These are phyloP conservation scores for Platyscapa corneri DNA, from an alignment of 1,140 invertebrate species.

Conservation along the genomic window DNA sequence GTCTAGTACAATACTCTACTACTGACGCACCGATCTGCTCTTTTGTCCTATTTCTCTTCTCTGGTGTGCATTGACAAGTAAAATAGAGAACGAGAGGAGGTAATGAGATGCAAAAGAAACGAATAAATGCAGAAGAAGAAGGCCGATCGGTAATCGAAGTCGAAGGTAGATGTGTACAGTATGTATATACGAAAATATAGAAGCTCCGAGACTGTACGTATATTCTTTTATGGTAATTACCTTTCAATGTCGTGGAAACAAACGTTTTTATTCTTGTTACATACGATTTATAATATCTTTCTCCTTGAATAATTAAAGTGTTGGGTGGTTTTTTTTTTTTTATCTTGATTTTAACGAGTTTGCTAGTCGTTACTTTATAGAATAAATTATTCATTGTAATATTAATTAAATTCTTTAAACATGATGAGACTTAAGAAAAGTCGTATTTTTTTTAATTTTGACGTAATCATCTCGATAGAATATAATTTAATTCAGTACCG, in stretches of 20 bases:
- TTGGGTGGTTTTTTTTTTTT: too few species aligned
- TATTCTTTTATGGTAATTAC: neutral
- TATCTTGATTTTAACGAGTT: too few species aligned
- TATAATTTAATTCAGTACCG: too few species aligned
- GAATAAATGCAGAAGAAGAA: neutral
- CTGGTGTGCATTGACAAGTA: neutral
- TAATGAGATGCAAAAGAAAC: neutral
- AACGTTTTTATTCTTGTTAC: neutral
- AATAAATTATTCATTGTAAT: too few species aligned
- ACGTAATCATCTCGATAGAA: too few species aligned
- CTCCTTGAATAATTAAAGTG: too few species aligned
- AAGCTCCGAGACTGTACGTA: neutral
- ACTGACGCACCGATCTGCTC: neutral
- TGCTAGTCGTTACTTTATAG: too few species aligned
- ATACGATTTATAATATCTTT: too few species aligned
- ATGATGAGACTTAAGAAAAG: too few species aligned
- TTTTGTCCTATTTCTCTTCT: neutral
- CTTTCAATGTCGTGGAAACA: neutral
- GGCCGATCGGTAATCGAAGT: slow-evolving; percentile 13
- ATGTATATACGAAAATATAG: neutral
- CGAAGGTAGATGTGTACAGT: neutral
- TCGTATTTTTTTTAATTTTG: too few species aligned
- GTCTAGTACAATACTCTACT: neutral
- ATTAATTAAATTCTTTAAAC: too few species aligned
- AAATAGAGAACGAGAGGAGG: slow-evolving; percentile 1